These are phyloP conservation scores for Bos taurus DNA, from an alignment of 2,113 vertebrate genomes.

Conservation along the genomic window ARS-UCD2.0 NC_037344.1:62100501-62101000, in stretches of 20 bases:
- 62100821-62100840: not conserved
- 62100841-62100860: not conserved
- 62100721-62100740: not conserved
- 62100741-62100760: not conserved
- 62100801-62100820: not conserved
- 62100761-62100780: not conserved
- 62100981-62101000: not conserved
- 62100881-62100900: not conserved
- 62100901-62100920: not conserved
- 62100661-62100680: not conserved
- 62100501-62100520: not conserved
- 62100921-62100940: not conserved
- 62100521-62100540: not conserved
- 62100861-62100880: not conserved
- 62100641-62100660: not conserved
- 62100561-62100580: accelerated
- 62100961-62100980: not conserved
- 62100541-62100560: not conserved
- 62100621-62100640: not conserved
- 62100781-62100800: not conserved
- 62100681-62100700: not conserved
- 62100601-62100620: not conserved
- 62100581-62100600: not conserved
- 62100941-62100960: not conserved
- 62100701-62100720: not conserved